Evolutionary conservation across 92 coral and sea anemone genomes (phyloP), one percentile per base, ranked within the genome.

Genomic region (Bergia sp.): DNA sequence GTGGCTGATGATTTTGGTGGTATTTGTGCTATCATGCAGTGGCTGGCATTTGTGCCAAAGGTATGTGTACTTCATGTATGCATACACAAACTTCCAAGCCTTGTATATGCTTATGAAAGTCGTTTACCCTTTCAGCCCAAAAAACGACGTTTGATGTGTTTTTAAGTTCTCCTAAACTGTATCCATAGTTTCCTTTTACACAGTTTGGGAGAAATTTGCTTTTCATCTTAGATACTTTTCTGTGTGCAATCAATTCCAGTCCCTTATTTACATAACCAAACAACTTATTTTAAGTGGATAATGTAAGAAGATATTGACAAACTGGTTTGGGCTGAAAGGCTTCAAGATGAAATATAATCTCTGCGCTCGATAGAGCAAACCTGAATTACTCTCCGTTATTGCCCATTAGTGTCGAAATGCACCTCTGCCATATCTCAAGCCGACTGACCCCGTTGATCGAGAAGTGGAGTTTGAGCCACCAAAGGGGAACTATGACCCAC

Each of bases 1-100:
- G 99, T 95, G 11, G 87, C 94, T 18, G 99, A 97, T 77, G 99
- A 97, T 80, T 96, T 97, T 89, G 95, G 96, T 78, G 99, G 99
- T 16, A 76, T 97, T 55, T 91, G 83, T 50, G 95, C 98, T 36
- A 94, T 97, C 75, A 84, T 97, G 96, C 96, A 94, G 73, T 97
- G 99, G 99, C 93, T 97, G 65, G 90, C 99, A 11, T 97, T 92
- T 79, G 91, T 97, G 38, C 99, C 99, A 8, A 92, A 89, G 95
- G 99, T 97, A 89, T 18, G 94, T 45, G 38, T 39, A 29, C 13
- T 2, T 39, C 66, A 43, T 64, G 36, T 11, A 42, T 88, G 77
- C 20, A 15, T 42, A 49, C 37, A 78, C 20, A 23, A 23, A 4
- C 16, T 3, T 64, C 41, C 5, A 7, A 20, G 67, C 50, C 15